Base-by-base conservation (phyloP, 1,140 invertebrate species). In the Zaprionus africanus region DNA sequence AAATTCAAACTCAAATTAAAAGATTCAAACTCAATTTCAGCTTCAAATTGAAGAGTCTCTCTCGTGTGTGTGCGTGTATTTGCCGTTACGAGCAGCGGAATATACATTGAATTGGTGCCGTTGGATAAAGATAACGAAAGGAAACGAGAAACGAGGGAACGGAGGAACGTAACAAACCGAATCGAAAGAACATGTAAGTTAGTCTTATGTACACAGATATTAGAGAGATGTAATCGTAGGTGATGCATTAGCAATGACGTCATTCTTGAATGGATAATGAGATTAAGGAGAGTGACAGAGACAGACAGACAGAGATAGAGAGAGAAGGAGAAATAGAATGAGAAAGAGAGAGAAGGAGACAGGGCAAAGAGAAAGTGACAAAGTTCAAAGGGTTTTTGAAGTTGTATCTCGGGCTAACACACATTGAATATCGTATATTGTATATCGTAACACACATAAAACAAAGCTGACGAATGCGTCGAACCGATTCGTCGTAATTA, bases 91-190 rank as follows among this genome's bases (percentile, higher is more conserved):
- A 73, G 56, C 57, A 57, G 46, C 43, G 57, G 43, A 66, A 68
- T 74, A 74, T 74, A 74, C 64, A 61, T 68, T 62, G 65, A 74
- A 62, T 69, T 15, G 6, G 58, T 74, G 71, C 65, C 65, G 46
- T 68, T 53, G 2, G 26, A 58, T 31, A 31, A 31, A 31, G 28
- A 34, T 34, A 34, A 34, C 31, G 31, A 34, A 34, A 34, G 31
- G 31, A 34, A 34, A 34, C 31, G 31, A 34, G 28, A 31, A 31
- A 31, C 28, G 9, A 34, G 9, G 31, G 31, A 34, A 34, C 31
- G 9, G 9, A 34, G 31, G 11, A 26, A 41, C 9, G 15, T 59
- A 58, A 46, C 43, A 26, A 69, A 53, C 15, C 66, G 59, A 51
- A 60, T 60, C 11, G 65, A 51, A 51, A 19, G 46, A 19, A 51